Evolutionary conservation across 2,797 vertebrate genomes (phyloP), one percentile per base, ranked within the genome.

Genomic region (Micrastur ruficollis): DNA sequence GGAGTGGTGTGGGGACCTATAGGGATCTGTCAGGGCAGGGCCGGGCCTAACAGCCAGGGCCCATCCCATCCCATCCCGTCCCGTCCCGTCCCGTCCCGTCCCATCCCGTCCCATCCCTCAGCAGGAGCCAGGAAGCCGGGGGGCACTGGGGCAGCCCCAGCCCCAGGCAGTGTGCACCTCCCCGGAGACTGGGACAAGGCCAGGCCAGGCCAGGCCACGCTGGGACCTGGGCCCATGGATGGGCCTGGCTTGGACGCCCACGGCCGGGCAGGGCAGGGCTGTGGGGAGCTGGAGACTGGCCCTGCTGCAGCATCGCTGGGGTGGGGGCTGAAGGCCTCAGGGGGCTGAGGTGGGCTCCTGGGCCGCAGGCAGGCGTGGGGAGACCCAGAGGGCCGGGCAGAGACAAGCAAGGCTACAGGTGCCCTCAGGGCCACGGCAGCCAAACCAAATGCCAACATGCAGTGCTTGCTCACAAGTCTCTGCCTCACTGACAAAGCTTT

Each of bases 1-100:
- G 50, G 4, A 52, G 3, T 1, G 0, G 17, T 3, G 6, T 23
- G 6, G 19, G 3, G 1, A 53, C 14, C 42, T 5, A 5, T 12
- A 11, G 34, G 5, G 3, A 3, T 76, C 34, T 31, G 5, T 27
- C 25, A 34, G 38, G 4, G 7, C 15, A 16, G 22, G 12, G 5
- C 16, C 32, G 7, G 27, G 42, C n/a, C n/a, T n/a, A n/a, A n/a
- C 14, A 55, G 27, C 11, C 44, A 19, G 40, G 8, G 7, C 15
- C 32, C 1, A 0, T 46, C 7, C 14, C 17, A 46, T 3, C 8
- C 55, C 20, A n/a, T n/a, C n/a, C n/a, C n/a, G n/a, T n/a, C n/a
- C n/a, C n/a, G n/a, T n/a, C n/a, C n/a, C n/a, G n/a, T n/a, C n/a
- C n/a, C n/a, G n/a, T n/a, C n/a, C n/a, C n/a, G n/a, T n/a, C n/a